These are phyloP conservation scores for Piprites chloris DNA, from an alignment of 2,113 vertebrate genomes.

Conservation along the genomic window DNA sequence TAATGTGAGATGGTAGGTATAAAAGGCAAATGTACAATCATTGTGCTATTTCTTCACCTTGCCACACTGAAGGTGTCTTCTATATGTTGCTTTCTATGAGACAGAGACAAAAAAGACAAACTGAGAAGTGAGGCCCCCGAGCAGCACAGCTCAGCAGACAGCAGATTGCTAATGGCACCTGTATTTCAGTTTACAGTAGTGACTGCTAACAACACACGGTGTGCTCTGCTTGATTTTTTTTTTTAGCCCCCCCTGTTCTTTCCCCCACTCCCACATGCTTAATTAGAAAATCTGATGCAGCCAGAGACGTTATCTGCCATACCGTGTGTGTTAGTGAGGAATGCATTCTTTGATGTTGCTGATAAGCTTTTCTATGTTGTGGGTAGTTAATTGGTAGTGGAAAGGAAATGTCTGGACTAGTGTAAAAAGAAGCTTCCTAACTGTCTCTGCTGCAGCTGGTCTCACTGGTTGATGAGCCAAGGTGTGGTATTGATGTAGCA, in stretches of 20 bases:
- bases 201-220: not conserved
- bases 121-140: not conserved
- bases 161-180: conserved; percentile 42
- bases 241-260: not conserved
- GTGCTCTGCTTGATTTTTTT: not conserved
- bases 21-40: not conserved
- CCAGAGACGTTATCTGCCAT: conserved; percentile 51
- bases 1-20: not conserved
- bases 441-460: conserved; percentile 62
- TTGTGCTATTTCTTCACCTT: not conserved
- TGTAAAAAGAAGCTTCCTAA: conserved; percentile 59
- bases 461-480: conserved; percentile 58
- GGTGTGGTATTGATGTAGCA: conserved; percentile 34
- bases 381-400: conserved; percentile 70
- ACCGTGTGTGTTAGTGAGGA: conserved; percentile 60
- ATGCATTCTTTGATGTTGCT: conserved; percentile 47
- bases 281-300: conserved; percentile 62
- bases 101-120: not conserved
- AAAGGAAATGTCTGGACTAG: conserved; percentile 71
- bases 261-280: not conserved
- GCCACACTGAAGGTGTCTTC: not conserved
- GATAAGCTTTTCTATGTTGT: conserved; percentile 64
- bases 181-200: conserved; percentile 19
- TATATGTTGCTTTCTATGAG: not conserved
- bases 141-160: not conserved